Conservation (phyloP, 1,140 invertebrate species). For the Drosophila murphyi region DNA sequence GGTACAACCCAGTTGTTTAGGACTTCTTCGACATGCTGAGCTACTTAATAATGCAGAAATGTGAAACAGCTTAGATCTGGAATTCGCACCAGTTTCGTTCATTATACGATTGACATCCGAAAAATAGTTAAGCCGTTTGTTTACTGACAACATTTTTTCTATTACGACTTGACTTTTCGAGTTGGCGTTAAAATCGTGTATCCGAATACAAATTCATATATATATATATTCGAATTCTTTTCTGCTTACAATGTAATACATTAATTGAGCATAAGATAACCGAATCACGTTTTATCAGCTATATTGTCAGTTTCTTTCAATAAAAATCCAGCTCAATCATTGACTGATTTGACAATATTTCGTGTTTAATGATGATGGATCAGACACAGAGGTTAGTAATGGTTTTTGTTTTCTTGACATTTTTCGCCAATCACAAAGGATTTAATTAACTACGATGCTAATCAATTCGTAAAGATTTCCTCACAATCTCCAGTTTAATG, state of each 20-base stretch:
- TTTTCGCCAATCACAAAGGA: slow-evolving; percentile 49
- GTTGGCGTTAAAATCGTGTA: slow-evolving; percentile 64
- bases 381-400: slow-evolving; percentile 39
- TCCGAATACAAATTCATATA: slow-evolving; percentile 36
- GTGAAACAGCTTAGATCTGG: slow-evolving; percentile 55
- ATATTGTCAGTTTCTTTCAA: slow-evolving; percentile 33
- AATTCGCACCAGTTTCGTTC: slow-evolving; percentile 57
- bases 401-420: slow-evolving; percentile 22
- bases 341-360: slow-evolving; percentile 16
- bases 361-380: slow-evolving; percentile 55
- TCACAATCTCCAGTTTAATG: background rate
- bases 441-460: slow-evolving; percentile 64
- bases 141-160: background rate
- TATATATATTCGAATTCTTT: background rate
- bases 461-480: slow-evolving; percentile 55
- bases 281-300: slow-evolving; percentile 20
- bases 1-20: slow-evolving; percentile 55
- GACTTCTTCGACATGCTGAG: slow-evolving; percentile 68
- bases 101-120: slow-evolving; percentile 55
- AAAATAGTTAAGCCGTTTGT: slow-evolving; percentile 4
- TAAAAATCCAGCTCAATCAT: slow-evolving; percentile 57
- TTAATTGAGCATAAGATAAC: slow-evolving; percentile 17
- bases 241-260: background rate
- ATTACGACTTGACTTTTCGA: background rate
- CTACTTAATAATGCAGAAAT: slow-evolving; percentile 78